Evolutionary conservation across 2,113 vertebrate species (phyloP).

Genomic region (Ictidomys tridecemlineatus): DNA sequence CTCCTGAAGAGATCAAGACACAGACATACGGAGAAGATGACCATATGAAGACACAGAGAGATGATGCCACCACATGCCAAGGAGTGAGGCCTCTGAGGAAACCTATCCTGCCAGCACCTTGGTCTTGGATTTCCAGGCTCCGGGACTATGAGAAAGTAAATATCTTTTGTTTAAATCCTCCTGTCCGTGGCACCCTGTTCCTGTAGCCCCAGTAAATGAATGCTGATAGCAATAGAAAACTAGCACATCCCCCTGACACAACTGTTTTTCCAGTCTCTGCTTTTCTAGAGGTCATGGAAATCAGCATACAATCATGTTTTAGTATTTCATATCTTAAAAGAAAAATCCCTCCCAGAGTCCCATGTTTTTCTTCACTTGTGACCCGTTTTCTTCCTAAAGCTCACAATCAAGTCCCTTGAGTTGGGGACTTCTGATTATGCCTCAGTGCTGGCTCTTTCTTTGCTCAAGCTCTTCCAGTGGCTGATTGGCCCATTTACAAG

Average conservation of each 20-base stretch:
- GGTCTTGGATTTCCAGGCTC: too few species aligned
- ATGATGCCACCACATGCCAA: too few species aligned
- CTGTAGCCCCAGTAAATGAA: not conserved
- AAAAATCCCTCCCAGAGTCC: not conserved
- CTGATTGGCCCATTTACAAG: rapidly evolving
- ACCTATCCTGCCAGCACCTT: too few species aligned
- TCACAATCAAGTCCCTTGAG: too few species aligned
- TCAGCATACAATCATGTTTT: not conserved
- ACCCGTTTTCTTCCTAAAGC: rapidly evolving
- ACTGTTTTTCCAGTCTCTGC: not conserved
- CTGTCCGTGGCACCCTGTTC: not conserved
- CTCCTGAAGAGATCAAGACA: not conserved
- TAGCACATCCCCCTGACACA: not conserved
- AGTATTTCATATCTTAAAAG: not conserved
- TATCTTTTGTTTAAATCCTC: too few species aligned
- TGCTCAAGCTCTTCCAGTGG: not conserved
- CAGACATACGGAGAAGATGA: not conserved
- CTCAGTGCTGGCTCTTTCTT: not conserved
- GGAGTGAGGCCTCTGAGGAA: too few species aligned
- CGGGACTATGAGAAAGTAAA: too few species aligned
- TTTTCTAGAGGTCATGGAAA: not conserved
- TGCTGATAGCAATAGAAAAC: not conserved
- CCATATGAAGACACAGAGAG: too few species aligned
- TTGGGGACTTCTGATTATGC: not conserved
- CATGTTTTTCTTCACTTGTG: too few species aligned